Conservation (phyloP, 2,113 vertebrate species). For the Typhlomys cinereus region DNA sequence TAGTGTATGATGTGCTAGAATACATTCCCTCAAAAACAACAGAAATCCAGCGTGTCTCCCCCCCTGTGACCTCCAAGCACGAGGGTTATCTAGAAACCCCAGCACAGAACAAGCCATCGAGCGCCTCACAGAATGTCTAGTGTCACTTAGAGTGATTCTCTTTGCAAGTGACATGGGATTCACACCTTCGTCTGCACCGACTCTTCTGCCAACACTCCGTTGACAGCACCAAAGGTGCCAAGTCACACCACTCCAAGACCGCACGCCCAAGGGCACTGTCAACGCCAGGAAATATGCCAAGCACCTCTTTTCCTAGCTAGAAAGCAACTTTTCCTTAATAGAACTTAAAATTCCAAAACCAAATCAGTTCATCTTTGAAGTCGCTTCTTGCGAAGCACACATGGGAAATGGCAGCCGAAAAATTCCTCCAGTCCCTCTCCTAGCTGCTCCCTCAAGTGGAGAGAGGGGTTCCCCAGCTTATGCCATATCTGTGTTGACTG, state of each 20-base stretch:
- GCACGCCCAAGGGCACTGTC: too few relatives aligned
- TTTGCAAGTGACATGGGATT: not conserved
- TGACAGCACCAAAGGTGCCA: not conserved
- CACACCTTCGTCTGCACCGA: not conserved
- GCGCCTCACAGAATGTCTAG: not conserved
- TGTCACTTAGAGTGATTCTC: not conserved
- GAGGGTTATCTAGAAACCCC: not conserved
- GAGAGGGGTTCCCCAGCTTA: not conserved
- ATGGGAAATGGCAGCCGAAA: not conserved
- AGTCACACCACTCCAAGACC: not conserved
- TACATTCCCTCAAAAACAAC: not conserved
- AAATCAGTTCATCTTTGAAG: not conserved
- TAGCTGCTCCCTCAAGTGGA: not conserved
- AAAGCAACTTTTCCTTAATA: not conserved
- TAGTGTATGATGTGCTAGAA: not conserved
- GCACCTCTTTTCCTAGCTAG: not conserved
- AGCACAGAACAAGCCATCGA: not conserved
- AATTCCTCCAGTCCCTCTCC: not conserved
- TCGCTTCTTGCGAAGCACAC: not conserved
- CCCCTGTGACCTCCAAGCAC: not conserved
- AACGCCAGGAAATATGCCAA: not conserved
- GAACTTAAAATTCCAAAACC: not conserved
- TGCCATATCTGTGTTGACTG: too few relatives aligned
- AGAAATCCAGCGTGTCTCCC: not conserved
- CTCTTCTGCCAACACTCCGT: not conserved